phyloP scores from a whole-genome alignment of 30 jellyfish, hydroid and myxozoan species.

The Turritopsis rubra region DNA sequence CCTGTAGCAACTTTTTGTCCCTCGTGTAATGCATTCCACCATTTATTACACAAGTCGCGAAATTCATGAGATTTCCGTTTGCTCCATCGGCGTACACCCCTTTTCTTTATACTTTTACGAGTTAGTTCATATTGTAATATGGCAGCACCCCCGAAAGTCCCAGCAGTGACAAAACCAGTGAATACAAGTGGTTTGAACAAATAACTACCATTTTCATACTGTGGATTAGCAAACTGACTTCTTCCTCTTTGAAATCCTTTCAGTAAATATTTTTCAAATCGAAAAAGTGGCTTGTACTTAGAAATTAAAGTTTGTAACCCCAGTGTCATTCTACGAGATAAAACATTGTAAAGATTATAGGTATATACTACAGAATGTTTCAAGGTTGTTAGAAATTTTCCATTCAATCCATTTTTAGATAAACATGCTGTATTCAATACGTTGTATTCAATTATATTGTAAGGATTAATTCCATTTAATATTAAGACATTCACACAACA shows the following conservation, averaged over 20 bases:
- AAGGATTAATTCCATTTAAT: too few relatives aligned
- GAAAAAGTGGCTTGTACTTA: neutral
- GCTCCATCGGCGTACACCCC: neutral
- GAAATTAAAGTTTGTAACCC: neutral
- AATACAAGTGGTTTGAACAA: conserved; percentile 23
- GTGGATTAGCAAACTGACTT: neutral
- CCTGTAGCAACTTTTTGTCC: conserved; percentile 78
- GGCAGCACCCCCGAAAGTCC: conserved; percentile 73
- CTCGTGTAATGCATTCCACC: conserved; percentile 86
- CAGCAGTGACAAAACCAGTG: conserved; percentile 42
- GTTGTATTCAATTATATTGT: too few relatives aligned
- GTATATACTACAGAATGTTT: neutral
- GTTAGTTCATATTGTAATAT: conserved; percentile 64
- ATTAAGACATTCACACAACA: too few relatives aligned
- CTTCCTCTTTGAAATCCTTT: neutral
- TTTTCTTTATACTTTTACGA: neutral
- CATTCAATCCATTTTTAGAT: too few relatives aligned
- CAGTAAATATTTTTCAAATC: neutral
- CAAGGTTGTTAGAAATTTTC: neutral
- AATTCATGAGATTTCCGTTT: conserved; percentile 9
- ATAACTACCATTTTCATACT: neutral
- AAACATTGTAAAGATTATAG: neutral
- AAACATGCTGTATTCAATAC: too few relatives aligned
- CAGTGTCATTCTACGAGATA: neutral
- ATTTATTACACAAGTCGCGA: conserved; percentile 46